These are phyloP conservation scores for Amiota communis DNA, from an alignment of 2,888 invertebrate species.

Conservation along the genomic window DNA sequence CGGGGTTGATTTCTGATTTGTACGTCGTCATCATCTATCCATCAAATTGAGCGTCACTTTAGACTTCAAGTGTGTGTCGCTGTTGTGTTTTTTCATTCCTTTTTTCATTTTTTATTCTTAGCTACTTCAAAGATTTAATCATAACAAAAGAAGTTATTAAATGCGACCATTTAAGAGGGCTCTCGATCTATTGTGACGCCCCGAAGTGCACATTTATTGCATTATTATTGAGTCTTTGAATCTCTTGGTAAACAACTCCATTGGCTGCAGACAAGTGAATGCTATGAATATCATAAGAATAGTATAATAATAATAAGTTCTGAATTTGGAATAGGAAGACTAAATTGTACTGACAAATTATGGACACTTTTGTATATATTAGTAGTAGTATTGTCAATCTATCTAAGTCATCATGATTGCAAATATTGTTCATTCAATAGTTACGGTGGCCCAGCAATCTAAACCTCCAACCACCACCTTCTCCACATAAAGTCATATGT, in stretches of 20 bases:
- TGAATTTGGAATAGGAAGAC: no score
- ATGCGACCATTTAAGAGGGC: constrained; percentile 38
- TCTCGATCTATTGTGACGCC: background rate
- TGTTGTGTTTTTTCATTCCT: constrained; percentile 26
- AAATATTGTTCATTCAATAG: no score
- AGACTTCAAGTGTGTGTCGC: constrained; percentile 62
- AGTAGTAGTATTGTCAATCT: no score
- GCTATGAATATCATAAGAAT: no score
- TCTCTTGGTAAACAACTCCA: no score
- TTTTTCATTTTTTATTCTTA: constrained; percentile 33
- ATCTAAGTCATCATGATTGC: no score
- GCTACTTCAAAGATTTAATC: constrained; percentile 65
- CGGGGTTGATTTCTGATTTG: constrained; percentile 51
- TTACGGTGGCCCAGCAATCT: background rate
- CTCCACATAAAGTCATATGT: background rate
- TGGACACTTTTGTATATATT: no score
- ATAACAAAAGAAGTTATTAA: constrained; percentile 64
- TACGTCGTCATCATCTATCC: constrained; percentile 48
- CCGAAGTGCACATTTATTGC: background rate
- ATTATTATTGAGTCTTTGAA: constrained; percentile 5
- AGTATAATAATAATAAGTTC: no score
- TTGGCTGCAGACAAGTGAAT: no score
- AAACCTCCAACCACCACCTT: background rate
- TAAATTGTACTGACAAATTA: no score
- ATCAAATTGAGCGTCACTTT: constrained; percentile 65